A percentile compares a stretch with the other conserved stretches of the same genome.
Conservation (phyloP, 2,888 invertebrate genomes). For the Phanerotoma sp. region DNA sequence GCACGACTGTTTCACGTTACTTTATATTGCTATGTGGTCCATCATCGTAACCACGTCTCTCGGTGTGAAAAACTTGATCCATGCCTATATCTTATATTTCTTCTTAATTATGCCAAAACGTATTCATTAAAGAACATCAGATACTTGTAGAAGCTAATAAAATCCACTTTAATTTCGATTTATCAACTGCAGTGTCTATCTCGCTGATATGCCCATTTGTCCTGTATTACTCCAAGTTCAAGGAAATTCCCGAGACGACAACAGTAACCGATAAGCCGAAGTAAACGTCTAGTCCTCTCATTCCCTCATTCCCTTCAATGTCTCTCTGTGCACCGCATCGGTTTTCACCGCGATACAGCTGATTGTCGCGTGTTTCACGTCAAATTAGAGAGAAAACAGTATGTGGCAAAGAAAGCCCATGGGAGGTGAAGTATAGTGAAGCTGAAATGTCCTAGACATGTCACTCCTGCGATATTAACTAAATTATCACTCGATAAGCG, state of each 20-base stretch:
- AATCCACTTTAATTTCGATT: no score
- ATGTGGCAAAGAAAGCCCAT: slow-evolving; percentile 22
- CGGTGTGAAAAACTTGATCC: slow-evolving; percentile 6
- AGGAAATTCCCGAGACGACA: slow-evolving; percentile 30
- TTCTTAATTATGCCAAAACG: neutral
- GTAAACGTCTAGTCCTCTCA: slow-evolving; percentile 19
- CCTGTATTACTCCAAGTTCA: slow-evolving; percentile 24
- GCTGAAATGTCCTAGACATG: slow-evolving; percentile 3
- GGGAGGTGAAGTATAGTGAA: slow-evolving; percentile 18
- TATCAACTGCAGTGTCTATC: no score
- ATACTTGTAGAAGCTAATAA: no score
- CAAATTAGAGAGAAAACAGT: slow-evolving; percentile 33
- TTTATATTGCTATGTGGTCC: slow-evolving; percentile 41
- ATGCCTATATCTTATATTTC: neutral
- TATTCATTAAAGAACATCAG: no score
- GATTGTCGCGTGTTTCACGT: slow-evolving; percentile 33
- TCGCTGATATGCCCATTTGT: slow-evolving; percentile 4
- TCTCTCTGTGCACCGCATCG: slow-evolving; percentile 16
- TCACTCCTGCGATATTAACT: neutral
- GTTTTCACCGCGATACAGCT: slow-evolving; percentile 16
- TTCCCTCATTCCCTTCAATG: neutral
- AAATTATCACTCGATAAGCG: neutral
- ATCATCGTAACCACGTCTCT: slow-evolving; percentile 6
- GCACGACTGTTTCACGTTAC: slow-evolving; percentile 54
- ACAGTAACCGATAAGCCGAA: slow-evolving; percentile 21